Percentiles rank a stretch among this genome's conserved stretches.
Evolutionary conservation across 2,888 invertebrate species (phyloP).

Genomic region (Orthosia gracilis): DNA sequence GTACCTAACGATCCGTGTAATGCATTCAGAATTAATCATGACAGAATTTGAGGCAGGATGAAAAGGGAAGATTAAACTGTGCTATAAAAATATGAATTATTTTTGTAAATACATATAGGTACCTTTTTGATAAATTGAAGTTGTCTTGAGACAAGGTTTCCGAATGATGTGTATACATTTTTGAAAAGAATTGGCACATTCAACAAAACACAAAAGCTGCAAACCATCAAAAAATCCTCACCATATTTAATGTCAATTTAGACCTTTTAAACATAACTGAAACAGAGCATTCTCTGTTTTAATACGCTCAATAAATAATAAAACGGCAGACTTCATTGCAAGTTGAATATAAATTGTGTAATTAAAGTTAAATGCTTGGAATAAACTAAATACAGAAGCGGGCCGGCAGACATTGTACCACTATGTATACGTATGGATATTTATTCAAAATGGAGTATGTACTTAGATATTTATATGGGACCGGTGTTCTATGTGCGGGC

Average conservation of each 20-base stretch:
- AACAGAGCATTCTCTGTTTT: constrained; percentile 76
- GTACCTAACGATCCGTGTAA: neutral
- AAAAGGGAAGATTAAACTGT: neutral
- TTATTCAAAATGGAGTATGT: constrained; percentile 59
- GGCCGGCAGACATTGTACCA: constrained; percentile 69
- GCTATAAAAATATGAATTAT: neutral
- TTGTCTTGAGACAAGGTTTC: too few species aligned
- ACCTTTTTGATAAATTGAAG: too few species aligned
- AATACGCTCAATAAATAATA: constrained; percentile 84
- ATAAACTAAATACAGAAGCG: constrained; percentile 80
- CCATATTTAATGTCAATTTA: constrained; percentile 62
- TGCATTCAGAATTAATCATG: neutral
- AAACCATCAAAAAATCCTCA: constrained; percentile 40
- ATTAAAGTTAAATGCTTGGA: constrained; percentile 86
- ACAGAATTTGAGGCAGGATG: neutral
- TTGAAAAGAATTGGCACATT: neutral
- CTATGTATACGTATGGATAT: constrained; percentile 53
- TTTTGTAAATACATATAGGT: neutral
- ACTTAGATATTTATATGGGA: constrained; percentile 55
- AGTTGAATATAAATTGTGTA: constrained; percentile 88
- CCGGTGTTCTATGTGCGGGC: constrained; percentile 27
- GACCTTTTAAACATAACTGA: constrained; percentile 61
- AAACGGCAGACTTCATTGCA: constrained; percentile 85
- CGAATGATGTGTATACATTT: too few species aligned
- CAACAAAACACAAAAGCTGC: constrained; percentile 9